These are phyloP conservation scores for Dolichotis patagonum DNA, from an alignment of 2,113 vertebrate genomes.

Conservation along the genomic window DNA sequence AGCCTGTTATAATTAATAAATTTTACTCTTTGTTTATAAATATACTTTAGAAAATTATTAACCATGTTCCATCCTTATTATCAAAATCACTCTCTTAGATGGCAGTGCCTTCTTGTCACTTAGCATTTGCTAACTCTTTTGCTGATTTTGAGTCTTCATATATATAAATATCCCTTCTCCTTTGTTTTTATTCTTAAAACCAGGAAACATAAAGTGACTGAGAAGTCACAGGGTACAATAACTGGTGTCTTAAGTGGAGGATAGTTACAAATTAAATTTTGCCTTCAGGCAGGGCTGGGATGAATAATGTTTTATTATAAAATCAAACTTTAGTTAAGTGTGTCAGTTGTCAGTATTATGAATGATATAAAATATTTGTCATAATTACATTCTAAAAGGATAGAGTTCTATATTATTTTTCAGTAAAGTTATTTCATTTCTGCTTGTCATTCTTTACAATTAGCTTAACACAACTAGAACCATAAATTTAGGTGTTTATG, in stretches of 20 bases:
- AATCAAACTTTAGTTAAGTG: slow-evolving; percentile 2
- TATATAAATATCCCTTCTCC: neutral
- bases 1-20: neutral
- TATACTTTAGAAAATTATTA: neutral
- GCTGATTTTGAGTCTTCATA: neutral
- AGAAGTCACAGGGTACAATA: neutral
- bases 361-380: neutral
- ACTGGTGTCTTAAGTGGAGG: neutral
- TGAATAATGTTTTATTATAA: neutral
- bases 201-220: neutral
- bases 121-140: neutral
- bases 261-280: slow-evolving; percentile 10
- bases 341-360: neutral
- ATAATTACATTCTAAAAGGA: neutral
- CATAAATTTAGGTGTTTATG: slow-evolving; percentile 47
- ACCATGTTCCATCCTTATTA: neutral
- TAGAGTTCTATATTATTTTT: slow-evolving; percentile 1
- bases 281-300: neutral
- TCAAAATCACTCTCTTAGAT: neutral
- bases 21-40: slow-evolving; percentile 10
- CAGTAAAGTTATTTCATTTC: slow-evolving; percentile 48
- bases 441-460: slow-evolving; percentile 40
- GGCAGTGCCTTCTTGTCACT: neutral
- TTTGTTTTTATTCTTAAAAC: neutral
- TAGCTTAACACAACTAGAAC: slow-evolving; percentile 36